These are phyloP conservation scores for Chymomyza costata DNA, from an alignment of 1,140 invertebrate genomes.

Conservation along the genomic window DNA sequence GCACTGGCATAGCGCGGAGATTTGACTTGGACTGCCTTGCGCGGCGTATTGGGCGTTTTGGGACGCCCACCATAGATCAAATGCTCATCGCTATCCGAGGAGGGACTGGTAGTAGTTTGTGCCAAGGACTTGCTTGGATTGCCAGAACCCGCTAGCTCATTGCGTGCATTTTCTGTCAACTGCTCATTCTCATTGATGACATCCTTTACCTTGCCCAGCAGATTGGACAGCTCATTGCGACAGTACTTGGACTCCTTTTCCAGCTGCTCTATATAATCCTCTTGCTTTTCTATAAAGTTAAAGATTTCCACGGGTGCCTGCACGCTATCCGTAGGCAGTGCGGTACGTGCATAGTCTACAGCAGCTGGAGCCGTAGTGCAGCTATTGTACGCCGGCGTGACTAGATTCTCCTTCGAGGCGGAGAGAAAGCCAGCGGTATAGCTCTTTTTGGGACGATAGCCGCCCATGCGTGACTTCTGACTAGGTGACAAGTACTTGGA, in stretches of 20 bases:
- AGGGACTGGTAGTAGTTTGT: constrained; percentile 74
- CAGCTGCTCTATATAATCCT: constrained; percentile 88
- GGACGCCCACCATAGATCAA: constrained; percentile 67
- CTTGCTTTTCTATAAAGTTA: constrained; percentile 87
- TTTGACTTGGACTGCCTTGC: constrained; percentile 39
- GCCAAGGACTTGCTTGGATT: background rate
- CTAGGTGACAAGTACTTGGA: constrained; percentile 73
- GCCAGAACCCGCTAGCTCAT: constrained; percentile 43
- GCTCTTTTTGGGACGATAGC: constrained; percentile 51
- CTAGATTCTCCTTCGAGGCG: constrained; percentile 60
- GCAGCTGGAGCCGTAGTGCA: constrained; percentile 3
- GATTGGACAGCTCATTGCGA: constrained; percentile 83
- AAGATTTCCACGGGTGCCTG: constrained; percentile 77
- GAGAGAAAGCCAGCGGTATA: constrained; percentile 42
- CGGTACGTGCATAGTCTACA: constrained; percentile 19
- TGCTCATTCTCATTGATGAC: constrained; percentile 88
- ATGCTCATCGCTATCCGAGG: constrained; percentile 76
- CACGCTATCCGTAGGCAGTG: constrained; percentile 39
- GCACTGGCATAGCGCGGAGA: constrained; percentile 75
- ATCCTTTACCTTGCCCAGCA: constrained; percentile 87
- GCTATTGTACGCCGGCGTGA: constrained; percentile 25
- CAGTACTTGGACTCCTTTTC: constrained; percentile 88
- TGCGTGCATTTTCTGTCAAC: constrained; percentile 83
- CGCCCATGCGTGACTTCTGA: constrained; percentile 59
- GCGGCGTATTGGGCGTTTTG: constrained; percentile 39